These are phyloP conservation scores for Napeogenes sylphis DNA, from an alignment of 2,888 invertebrate genomes.

Conservation along the genomic window DNA sequence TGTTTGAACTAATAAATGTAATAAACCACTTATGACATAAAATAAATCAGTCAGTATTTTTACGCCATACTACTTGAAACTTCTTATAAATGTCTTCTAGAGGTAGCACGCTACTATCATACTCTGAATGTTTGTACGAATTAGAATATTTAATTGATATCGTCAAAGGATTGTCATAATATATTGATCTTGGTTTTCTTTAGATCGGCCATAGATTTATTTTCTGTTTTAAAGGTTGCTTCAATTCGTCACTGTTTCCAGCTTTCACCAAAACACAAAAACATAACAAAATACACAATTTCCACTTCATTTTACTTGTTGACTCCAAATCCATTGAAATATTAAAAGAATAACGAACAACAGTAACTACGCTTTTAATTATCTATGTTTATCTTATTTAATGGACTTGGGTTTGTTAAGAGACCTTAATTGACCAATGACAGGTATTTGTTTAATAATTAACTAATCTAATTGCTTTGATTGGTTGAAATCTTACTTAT, in stretches of 20 bases:
- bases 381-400: slow-evolving; percentile 11
- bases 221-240: neutral
- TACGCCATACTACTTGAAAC: slow-evolving; percentile 3
- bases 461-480: slow-evolving; percentile 11
- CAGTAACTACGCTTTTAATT: slow-evolving; percentile 9
- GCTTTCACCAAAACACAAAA: slow-evolving; percentile 6
- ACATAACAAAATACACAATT: slow-evolving; percentile 10
- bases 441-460: slow-evolving; percentile 8
- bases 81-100: slow-evolving; percentile 10
- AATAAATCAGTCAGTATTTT: neutral
- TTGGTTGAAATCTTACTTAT: slow-evolving; percentile 20
- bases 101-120: neutral
- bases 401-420: slow-evolving; percentile 1
- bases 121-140: too few species aligned
- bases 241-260: slow-evolving; percentile 2
- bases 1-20: neutral
- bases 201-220: neutral
- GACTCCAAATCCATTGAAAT: neutral
- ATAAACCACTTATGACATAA: neutral
- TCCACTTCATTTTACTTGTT: slow-evolving; percentile 9
- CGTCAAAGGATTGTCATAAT: neutral
- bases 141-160: too few species aligned
- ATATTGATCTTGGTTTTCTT: neutral
- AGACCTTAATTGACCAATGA: slow-evolving; percentile 15
- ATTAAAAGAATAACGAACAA: neutral